Percentiles rank a stretch among this genome's conserved stretches.
Evolutionary conservation across 1,140 invertebrate genomes (phyloP).

Genomic region (Drosophila cardini): DNA sequence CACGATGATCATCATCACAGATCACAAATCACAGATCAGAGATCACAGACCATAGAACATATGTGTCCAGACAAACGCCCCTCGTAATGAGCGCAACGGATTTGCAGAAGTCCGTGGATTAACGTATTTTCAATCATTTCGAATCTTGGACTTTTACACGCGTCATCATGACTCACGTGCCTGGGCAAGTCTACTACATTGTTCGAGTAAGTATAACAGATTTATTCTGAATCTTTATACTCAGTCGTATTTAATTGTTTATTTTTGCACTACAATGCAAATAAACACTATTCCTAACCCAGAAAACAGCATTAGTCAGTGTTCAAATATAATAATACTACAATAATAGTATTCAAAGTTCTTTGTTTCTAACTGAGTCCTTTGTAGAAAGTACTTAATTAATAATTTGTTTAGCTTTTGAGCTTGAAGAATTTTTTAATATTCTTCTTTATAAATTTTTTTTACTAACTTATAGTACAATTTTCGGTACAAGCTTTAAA

Average conservation of each 20-base stretch:
- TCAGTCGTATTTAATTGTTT: background rate
- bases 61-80: slow-evolving; percentile 67
- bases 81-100: slow-evolving; percentile 69
- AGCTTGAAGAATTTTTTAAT: too few relatives aligned
- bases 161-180: slow-evolving; percentile 22
- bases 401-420: too few relatives aligned
- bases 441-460: too few relatives aligned
- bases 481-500: too few relatives aligned
- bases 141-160: slow-evolving; percentile 24
- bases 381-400: too few relatives aligned
- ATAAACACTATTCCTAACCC: too few relatives aligned
- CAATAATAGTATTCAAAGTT: too few relatives aligned
- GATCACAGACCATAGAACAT: slow-evolving; percentile 53
- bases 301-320: too few relatives aligned
- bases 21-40: slow-evolving; percentile 39
- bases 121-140: slow-evolving; percentile 16
- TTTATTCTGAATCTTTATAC: background rate
- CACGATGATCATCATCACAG: slow-evolving; percentile 17
- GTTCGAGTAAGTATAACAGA: slow-evolving; percentile 23
- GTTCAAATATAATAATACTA: too few relatives aligned
- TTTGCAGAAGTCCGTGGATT: slow-evolving; percentile 34
- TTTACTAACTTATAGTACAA: too few relatives aligned
- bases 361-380: too few relatives aligned
- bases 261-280: background rate
- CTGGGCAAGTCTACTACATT: background rate